Percentiles rank a stretch among this genome's conserved stretches.
Conservation (phyloP, 2,113 vertebrate genomes). For the Peromyscus maniculatus region DNA sequence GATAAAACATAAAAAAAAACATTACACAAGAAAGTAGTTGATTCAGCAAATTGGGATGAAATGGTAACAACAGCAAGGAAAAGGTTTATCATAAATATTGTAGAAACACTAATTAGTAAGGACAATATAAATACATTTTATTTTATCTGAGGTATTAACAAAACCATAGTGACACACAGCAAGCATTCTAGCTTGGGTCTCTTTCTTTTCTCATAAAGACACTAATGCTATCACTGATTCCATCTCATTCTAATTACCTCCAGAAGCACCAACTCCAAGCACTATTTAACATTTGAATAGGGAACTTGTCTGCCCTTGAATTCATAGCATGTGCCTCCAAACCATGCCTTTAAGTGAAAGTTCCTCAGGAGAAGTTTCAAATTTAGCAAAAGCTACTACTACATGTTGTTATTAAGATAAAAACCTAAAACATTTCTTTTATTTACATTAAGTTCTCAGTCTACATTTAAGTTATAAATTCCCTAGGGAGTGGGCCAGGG, state of each 20-base stretch:
- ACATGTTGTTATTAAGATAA: conserved; percentile 57
- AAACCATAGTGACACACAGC: not conserved
- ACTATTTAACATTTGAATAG: not conserved
- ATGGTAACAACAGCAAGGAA: conserved; percentile 26
- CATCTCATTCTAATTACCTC: not conserved
- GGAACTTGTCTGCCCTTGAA: not conserved
- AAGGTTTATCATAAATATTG: conserved; percentile 17
- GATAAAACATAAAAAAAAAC: conserved; percentile 28
- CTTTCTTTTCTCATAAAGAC: not conserved
- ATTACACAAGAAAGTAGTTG: not conserved
- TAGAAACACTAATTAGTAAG: conserved; percentile 1
- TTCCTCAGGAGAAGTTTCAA: not conserved
- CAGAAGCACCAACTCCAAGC: not conserved
- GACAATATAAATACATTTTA: not conserved
- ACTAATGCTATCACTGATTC: not conserved
- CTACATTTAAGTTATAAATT: conserved; percentile 52
- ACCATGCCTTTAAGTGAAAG: not conserved
- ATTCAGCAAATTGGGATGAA: conserved; percentile 10
- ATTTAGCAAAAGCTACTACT: conserved; percentile 47
- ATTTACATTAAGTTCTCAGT: conserved; percentile 28
- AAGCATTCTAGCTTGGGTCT: not conserved
- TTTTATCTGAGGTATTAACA: conserved; percentile 5
- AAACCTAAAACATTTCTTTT: not conserved
- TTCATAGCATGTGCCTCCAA: not conserved
- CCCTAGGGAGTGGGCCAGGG: not conserved